Percentiles rank a stretch among this genome's conserved stretches.
Evolutionary conservation across 2,113 vertebrate species (phyloP).

Genomic region (Phycodurus eques): DNA sequence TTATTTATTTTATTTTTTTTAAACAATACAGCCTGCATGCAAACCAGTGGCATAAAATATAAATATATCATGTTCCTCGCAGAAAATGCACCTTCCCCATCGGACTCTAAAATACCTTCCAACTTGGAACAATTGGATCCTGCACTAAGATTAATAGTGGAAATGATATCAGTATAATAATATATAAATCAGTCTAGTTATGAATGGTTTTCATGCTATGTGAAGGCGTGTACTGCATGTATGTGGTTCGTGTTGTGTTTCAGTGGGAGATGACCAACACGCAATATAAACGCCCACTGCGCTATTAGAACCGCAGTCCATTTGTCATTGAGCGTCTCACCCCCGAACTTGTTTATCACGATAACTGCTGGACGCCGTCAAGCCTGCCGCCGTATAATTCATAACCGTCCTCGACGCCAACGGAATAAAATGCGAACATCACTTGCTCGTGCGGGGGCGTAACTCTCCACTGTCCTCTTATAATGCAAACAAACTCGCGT

Average conservation of each 20-base stretch:
- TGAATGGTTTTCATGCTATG: constrained; percentile 13
- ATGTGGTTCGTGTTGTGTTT: not conserved
- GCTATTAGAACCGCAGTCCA: constrained; percentile 25
- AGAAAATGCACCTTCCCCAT: not conserved
- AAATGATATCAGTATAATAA: constrained; percentile 32
- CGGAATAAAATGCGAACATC: constrained; percentile 41
- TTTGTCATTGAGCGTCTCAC: constrained; percentile 26
- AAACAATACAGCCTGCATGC: constrained; percentile 26
- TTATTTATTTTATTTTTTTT: not conserved
- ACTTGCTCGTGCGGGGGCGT: constrained; percentile 13
- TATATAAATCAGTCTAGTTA: constrained; percentile 24
- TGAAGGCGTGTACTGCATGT: constrained; percentile 5
- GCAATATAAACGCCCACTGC: constrained; percentile 8
- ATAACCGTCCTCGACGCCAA: constrained; percentile 35
- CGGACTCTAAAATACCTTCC: not conserved
- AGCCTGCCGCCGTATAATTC: constrained; percentile 44
- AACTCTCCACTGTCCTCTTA: constrained; percentile 12
- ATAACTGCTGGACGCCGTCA: constrained; percentile 28
- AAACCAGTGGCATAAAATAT: constrained; percentile 22
- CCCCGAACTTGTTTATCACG: constrained; percentile 21
- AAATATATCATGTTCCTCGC: constrained; percentile 7
- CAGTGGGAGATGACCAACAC: constrained; percentile 16
- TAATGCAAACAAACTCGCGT: constrained; percentile 41
- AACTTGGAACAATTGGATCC: not conserved
- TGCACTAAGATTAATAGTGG: constrained; percentile 19